Percentiles rank a stretch among this genome's conserved stretches.
These are phyloP conservation scores for Habropoda laboriosa DNA, from an alignment of 1,140 invertebrate species.

Conservation along the genomic window DNA sequence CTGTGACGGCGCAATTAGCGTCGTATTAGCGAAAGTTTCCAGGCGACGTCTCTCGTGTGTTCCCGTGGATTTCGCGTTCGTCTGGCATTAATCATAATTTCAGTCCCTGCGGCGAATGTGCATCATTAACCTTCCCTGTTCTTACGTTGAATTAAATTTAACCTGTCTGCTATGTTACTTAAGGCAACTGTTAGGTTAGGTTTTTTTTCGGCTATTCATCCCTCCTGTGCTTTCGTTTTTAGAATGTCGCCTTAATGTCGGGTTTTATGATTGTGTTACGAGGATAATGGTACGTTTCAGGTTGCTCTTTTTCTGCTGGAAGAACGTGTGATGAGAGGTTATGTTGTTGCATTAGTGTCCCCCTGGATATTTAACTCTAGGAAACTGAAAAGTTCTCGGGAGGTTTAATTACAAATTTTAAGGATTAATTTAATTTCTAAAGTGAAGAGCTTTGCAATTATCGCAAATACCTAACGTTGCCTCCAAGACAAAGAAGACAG, in stretches of 20 bases:
- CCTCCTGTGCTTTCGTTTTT: not conserved
- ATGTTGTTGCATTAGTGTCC: no score
- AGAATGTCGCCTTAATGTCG: not conserved
- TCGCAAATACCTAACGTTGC: no score
- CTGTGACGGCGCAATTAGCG: constrained; percentile 12
- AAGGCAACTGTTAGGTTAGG: not conserved
- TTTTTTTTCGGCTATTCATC: not conserved
- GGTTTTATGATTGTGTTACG: not conserved
- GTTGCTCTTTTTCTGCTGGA: not conserved
- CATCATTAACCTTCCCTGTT: not conserved
- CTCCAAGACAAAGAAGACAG: no score
- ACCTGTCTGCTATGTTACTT: not conserved
- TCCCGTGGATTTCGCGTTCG: not conserved
- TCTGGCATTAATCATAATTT: constrained; percentile 9
- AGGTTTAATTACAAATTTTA: no score
- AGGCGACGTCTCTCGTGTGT: no score
- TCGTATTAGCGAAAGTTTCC: constrained; percentile 5
- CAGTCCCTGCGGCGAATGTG: not conserved
- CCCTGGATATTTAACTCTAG: no score
- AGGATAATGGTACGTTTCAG: not conserved
- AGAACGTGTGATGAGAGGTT: not conserved
- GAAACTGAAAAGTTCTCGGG: no score
- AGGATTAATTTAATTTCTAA: no score
- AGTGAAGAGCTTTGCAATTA: no score
- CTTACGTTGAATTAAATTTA: constrained; percentile 7